Base-by-base conservation (phyloP, 1,140 invertebrate genomes). In the Drosophila orena region DNA sequence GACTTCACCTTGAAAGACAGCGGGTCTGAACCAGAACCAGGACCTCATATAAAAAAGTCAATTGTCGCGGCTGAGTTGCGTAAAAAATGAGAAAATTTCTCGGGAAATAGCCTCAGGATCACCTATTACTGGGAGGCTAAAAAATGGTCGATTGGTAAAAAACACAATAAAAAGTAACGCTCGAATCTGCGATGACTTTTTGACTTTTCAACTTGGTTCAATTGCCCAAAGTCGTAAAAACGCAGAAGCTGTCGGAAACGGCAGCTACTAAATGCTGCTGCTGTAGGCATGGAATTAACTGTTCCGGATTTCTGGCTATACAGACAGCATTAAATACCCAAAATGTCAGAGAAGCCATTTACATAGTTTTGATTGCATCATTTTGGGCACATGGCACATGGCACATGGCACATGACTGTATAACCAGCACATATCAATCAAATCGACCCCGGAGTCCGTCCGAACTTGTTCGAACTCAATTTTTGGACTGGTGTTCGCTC, bases 401-500 rank as follows among this genome's bases (percentile, higher is more conserved):
- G n/a, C n/a, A n/a, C n/a, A n/a, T n/a, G 79, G 55, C 75, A 86
- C 83, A 86, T 83, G 79, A 79, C 81, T 80, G 85, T 79, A 86
- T 83, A 89, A 89, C 80, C 83, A 88, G 77, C 79, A 90, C 88
- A 91, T 81, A 90, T 90, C 88, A 90, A 90, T 90, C 88, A 91
- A 64, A 74, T 62, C 71, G 69, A 73, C 37, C 57, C 57, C 58
- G 54, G 24, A 22, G 30, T 27, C 20, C 20, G 43, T 55, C 38
- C 52, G 37, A 52, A 66, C 60, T 66, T 47, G 52, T 68, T 52
- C 61, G 50, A 38, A 38, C 61, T 43, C 34, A 37, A 65, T 59
- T 50, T 58, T 62, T 44, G n/a, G 59, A 69, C 83, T 66, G 72
- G 79, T 78, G 68, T 69, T 78, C 56, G 68, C 60, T 47, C 66